Conservation (phyloP, 1,140 invertebrate species). For the Maniola jurtina region DNA sequence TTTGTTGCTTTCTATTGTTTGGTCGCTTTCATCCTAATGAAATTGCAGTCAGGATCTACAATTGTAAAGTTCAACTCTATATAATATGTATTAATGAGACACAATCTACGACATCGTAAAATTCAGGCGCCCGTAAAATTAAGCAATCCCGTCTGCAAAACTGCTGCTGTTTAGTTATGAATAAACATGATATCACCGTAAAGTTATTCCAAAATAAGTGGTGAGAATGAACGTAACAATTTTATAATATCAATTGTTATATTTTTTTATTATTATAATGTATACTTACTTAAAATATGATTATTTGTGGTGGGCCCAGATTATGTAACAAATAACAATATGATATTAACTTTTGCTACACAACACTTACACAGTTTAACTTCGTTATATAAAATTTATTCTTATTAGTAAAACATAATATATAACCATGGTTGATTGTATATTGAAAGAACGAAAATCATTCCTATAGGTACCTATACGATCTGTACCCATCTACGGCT, state of each 20-base stretch:
- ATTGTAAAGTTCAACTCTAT: conserved; percentile 18
- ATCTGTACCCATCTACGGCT: too few species aligned
- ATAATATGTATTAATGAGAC: conserved; percentile 25
- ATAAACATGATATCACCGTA: conserved; percentile 21
- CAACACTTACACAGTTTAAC: too few species aligned
- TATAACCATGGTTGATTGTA: background rate
- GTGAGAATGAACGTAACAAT: background rate
- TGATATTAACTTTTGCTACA: too few species aligned
- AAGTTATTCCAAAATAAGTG: conserved; percentile 16
- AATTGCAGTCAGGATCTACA: conserved; percentile 26
- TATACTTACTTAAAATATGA: too few species aligned
- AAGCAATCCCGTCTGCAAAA: conserved; percentile 32
- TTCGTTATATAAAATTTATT: too few species aligned
- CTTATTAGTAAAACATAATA: too few species aligned
- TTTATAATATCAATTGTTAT: too few species aligned
- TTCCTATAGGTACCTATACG: too few species aligned
- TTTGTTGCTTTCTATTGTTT: conserved; percentile 16
- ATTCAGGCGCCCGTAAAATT: conserved; percentile 35
- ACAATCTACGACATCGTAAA: conserved; percentile 35
- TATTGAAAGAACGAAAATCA: background rate
- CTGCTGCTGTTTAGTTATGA: conserved; percentile 31
- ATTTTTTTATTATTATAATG: too few species aligned
- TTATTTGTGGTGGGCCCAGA: too few species aligned
- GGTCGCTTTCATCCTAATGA: conserved; percentile 19
- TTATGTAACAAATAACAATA: too few species aligned